Evolutionary conservation across 92 coral and sea anemone genomes (phyloP), one percentile per base, ranked within the genome.

Genomic region (Isaurus tuberculatus): DNA sequence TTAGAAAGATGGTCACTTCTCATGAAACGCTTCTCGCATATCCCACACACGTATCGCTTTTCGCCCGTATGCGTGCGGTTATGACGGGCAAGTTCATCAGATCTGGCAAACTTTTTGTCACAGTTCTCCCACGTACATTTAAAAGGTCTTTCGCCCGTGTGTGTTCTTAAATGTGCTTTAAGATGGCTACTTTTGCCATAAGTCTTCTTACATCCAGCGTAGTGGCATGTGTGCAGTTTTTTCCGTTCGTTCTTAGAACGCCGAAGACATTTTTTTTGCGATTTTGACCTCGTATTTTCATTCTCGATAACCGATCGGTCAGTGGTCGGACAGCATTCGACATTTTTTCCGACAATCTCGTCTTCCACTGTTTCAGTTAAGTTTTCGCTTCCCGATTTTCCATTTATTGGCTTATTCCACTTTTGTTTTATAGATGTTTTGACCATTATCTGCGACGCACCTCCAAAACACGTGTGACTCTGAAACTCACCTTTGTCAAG

Each of bases 21-120:
- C 98, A 94, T 94, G 37, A 94, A 94, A 10, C 98, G 88, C 69
- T 94, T 94, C 75, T 86, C 86, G 60, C 98, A 94, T 3, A 88
- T 83, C 85, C 83, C 79, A 46, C 98, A 94, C 22, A 90, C 94
- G 63, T 94, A 94, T 19, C 97, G 84, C 84, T 94, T 94, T 51
- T 94, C 98, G 27, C 98, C 97, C 1, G 98, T 94, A 70, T 94
- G 98, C 36, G 98, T 94, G 46, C 98, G 90, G 80, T 92, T 92
- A 46, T 94, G 98, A 0, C 98, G 94, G 13, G 98, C 98, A 26
- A 94, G 94, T 37, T 94, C 97, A 72, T 94, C 98, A 19, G 97
- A 94, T 65, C 98, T 94, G 70, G 98, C 98, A 81, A 94, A 94
- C 85, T 90, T 90, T 84, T 94, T 94, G 81, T 89, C 97, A 86